Conservation (phyloP, 2,113 vertebrate species). For the Merops nubicus region DNA sequence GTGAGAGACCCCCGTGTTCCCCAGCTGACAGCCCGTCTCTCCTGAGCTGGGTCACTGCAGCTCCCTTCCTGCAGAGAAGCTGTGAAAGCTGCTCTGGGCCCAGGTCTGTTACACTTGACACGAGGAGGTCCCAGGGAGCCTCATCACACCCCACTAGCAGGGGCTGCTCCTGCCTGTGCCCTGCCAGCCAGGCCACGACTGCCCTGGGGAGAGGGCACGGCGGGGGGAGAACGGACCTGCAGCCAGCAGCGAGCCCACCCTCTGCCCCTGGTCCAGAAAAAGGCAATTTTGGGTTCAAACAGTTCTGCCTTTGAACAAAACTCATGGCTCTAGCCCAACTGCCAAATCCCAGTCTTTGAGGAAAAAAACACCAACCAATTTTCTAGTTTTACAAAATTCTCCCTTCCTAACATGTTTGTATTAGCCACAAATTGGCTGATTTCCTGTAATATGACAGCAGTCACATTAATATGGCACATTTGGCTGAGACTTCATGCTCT, state of each 20-base stretch:
- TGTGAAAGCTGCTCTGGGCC: accelerated
- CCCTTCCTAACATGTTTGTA: background rate
- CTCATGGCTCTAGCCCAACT: background rate
- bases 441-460: constrained; percentile 6
- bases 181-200: background rate
- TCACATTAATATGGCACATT: background rate
- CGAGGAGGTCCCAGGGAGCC: accelerated
- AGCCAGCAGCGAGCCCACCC: background rate
- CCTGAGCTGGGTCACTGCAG: background rate
- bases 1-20: no score
- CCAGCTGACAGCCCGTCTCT: background rate
- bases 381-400: background rate
- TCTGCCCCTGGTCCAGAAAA: accelerated
- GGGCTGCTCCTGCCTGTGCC: background rate
- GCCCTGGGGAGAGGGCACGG: no score
- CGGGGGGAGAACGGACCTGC: background rate
- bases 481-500: constrained; percentile 20
- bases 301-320: background rate
- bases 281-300: background rate
- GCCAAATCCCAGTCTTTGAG: background rate
- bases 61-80: background rate
- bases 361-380: background rate
- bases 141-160: accelerated
- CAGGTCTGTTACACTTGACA: no score
- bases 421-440: constrained; percentile 4